These are phyloP conservation scores for Xylocampa areola DNA, from an alignment of 2,888 invertebrate species.

Conservation along the genomic window DNA sequence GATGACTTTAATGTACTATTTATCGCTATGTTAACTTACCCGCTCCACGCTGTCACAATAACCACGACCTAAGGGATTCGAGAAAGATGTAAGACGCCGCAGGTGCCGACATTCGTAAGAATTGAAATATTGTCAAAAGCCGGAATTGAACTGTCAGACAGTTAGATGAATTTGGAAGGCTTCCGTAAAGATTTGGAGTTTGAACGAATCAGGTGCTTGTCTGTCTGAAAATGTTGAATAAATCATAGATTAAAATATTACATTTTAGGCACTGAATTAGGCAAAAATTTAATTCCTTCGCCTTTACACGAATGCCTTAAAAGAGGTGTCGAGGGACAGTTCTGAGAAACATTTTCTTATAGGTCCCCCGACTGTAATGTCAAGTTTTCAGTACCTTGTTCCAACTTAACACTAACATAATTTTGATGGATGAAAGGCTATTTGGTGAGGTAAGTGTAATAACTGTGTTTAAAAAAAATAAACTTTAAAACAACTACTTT, in stretches of 20 bases:
- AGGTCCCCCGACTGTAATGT: too few relatives aligned
- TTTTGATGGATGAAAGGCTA: too few relatives aligned
- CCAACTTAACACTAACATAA: too few relatives aligned
- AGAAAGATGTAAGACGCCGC: slow-evolving; percentile 23
- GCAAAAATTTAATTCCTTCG: too few relatives aligned
- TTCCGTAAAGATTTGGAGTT: slow-evolving; percentile 10
- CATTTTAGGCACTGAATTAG: too few relatives aligned
- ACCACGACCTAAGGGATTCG: slow-evolving; percentile 2
- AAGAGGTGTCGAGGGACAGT: too few relatives aligned
- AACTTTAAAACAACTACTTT: too few relatives aligned
- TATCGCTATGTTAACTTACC: neutral
- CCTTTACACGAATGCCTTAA: too few relatives aligned
- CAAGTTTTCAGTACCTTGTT: too few relatives aligned
- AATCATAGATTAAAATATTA: neutral
- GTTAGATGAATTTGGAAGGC: neutral
- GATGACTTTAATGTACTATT: neutral
- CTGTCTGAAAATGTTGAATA: neutral
- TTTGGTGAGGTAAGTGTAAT: too few relatives aligned
- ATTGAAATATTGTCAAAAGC: slow-evolving; percentile 48
- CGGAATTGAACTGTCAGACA: slow-evolving; percentile 33
- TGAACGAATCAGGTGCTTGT: slow-evolving; percentile 9
- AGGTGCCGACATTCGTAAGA: slow-evolving; percentile 34
- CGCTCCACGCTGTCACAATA: neutral
- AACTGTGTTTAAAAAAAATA: too few relatives aligned
- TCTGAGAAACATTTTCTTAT: too few relatives aligned